These are phyloP conservation scores for Eristalinus sepulchralis DNA, from an alignment of 2,888 invertebrate genomes.

Conservation along the genomic window DNA sequence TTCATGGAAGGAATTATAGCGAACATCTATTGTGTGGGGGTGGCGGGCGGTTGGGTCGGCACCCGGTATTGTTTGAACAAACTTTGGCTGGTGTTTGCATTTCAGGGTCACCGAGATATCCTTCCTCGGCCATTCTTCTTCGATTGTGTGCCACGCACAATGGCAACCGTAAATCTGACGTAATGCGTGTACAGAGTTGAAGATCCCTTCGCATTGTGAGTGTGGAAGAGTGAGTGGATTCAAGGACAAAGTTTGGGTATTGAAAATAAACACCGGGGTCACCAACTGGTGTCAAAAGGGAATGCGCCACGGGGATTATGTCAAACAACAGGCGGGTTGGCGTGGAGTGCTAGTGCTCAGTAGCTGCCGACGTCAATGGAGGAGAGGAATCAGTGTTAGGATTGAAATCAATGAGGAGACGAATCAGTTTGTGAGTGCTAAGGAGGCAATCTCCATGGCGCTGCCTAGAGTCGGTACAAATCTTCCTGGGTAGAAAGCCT, in stretches of 20 bases:
- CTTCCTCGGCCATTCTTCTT: background rate
- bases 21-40: conserved; percentile 29
- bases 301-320: background rate
- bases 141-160: conserved; percentile 4
- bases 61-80: background rate
- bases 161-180: background rate
- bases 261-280: background rate
- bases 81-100: conserved; percentile 9
- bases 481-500: no score
- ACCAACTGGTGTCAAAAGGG: background rate
- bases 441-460: no score
- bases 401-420: background rate
- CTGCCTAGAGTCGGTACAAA: no score
- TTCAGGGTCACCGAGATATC: background rate
- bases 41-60: background rate
- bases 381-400: background rate
- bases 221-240: background rate
- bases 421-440: no score
- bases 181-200: background rate
- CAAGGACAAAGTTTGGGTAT: background rate
- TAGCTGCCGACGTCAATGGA: background rate
- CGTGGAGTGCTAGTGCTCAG: background rate
- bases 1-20: conserved; percentile 50
- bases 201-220: background rate
- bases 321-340: background rate